Conservation (phyloP, 2,113 vertebrate genomes). For the Podiceps cristatus region DNA sequence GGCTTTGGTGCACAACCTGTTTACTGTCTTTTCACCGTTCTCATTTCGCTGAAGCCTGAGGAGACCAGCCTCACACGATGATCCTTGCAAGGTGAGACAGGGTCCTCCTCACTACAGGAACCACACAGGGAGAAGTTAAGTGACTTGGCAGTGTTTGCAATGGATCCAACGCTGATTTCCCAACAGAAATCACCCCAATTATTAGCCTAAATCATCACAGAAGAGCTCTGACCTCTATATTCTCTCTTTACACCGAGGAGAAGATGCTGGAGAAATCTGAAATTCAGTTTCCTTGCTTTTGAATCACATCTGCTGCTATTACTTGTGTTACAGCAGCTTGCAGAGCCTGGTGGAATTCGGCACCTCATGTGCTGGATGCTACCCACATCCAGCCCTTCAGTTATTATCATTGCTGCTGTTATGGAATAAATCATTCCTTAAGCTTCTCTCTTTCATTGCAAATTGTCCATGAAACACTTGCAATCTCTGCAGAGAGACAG, state of each 20-base stretch:
- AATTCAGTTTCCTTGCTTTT: background rate
- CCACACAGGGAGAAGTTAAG: background rate
- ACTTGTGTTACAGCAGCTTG: background rate
- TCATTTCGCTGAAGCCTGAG: background rate
- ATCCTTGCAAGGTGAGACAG: background rate
- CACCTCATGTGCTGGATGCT: background rate
- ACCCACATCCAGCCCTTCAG: background rate
- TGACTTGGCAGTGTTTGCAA: background rate
- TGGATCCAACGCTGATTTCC: background rate
- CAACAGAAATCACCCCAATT: background rate
- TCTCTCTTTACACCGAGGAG: background rate
- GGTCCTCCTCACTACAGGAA: background rate
- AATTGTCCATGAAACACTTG: slow-evolving; percentile 60
- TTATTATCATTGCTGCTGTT: slow-evolving; percentile 20
- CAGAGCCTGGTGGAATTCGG: background rate
- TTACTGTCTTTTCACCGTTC: background rate
- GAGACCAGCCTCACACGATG: background rate
- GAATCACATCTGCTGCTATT: background rate
- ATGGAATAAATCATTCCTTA: slow-evolving; percentile 18
- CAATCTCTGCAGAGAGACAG: slow-evolving; percentile 31
- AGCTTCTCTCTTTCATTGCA: slow-evolving; percentile 51
- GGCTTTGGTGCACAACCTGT: background rate
- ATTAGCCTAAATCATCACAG: background rate
- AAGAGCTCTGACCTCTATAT: background rate
- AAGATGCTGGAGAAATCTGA: background rate